Evolutionary conservation across 2,113 vertebrate genomes (phyloP).

Genomic region (Corydoras sp.): DNA sequence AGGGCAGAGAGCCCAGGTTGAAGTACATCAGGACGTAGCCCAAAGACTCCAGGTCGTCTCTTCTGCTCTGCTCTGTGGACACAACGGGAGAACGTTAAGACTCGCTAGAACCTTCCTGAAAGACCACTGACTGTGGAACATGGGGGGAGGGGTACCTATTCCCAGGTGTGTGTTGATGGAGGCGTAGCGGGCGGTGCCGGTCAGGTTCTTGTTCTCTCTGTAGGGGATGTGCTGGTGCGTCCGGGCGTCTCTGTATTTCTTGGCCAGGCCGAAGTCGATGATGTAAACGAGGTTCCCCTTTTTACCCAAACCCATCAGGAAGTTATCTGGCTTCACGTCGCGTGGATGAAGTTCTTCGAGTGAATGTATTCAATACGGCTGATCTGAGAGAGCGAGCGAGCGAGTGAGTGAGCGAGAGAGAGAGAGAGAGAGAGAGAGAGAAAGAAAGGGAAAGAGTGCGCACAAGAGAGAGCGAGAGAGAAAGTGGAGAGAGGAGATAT

Average conservation of each 20-base stretch:
- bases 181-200: constrained; percentile 89
- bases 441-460: no score
- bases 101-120: no score
- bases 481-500: no score
- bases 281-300: constrained; percentile 97
- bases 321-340: constrained; percentile 95
- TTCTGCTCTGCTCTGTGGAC: constrained; percentile 85
- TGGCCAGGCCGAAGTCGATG: constrained; percentile 94
- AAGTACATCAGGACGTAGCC: constrained; percentile 99
- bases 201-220: constrained; percentile 96
- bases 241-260: constrained; percentile 90
- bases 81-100: not conserved
- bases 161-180: constrained; percentile 96
- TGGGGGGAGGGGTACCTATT: constrained; percentile 69
- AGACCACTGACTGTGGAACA: no score
- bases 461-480: no score
- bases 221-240: constrained; percentile 99
- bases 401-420: no score
- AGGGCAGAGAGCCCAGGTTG: constrained; percentile 96
- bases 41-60: constrained; percentile 94
- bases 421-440: no score
- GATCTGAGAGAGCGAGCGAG: constrained; percentile 65
- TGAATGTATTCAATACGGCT: constrained; percentile 97
- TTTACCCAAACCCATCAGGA: constrained; percentile 93
- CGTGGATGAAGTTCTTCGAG: constrained; percentile 98